These are phyloP conservation scores for Hirudinaria manillensis DNA, from an alignment of 2,888 invertebrate genomes.

Conservation along the genomic window DNA sequence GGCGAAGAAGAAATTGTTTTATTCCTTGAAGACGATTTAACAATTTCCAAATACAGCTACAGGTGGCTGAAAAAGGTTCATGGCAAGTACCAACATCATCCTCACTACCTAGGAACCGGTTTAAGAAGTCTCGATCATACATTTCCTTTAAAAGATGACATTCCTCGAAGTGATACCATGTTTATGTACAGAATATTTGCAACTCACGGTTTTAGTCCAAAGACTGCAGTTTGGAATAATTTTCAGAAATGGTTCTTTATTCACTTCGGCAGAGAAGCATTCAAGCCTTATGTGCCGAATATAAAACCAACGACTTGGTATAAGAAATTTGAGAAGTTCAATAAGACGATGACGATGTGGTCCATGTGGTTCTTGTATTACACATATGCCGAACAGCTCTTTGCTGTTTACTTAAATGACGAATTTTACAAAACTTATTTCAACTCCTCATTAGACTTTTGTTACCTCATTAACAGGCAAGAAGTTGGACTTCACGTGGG, in stretches of 20 bases:
- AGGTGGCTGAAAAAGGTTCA: conserved; percentile 45
- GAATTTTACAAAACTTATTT: background rate
- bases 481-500: conserved; percentile 15
- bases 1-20: conserved; percentile 43
- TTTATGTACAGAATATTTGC: conserved; percentile 34
- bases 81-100: conserved; percentile 39
- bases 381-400: conserved; percentile 29
- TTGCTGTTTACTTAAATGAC: conserved; percentile 33
- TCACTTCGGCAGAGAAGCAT: conserved; percentile 19
- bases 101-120: conserved; percentile 42
- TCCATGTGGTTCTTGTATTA: conserved; percentile 39
- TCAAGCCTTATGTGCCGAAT: conserved; percentile 36
- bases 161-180: conserved; percentile 29
- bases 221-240: conserved; percentile 15
- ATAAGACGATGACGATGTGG: conserved; percentile 36
- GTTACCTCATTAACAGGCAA: background rate
- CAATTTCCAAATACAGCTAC: conserved; percentile 44
- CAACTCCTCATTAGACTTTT: background rate
- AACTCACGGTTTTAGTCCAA: conserved; percentile 34
- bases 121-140: conserved; percentile 41
- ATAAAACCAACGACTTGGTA: conserved; percentile 38
- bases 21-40: conserved; percentile 46
- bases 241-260: conserved; percentile 32
- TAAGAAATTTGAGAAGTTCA: conserved; percentile 23
- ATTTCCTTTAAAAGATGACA: conserved; percentile 13